Evolutionary conservation across 2,888 invertebrate genomes (phyloP).

Genomic region (Sinodicranocentrus sp.): DNA sequence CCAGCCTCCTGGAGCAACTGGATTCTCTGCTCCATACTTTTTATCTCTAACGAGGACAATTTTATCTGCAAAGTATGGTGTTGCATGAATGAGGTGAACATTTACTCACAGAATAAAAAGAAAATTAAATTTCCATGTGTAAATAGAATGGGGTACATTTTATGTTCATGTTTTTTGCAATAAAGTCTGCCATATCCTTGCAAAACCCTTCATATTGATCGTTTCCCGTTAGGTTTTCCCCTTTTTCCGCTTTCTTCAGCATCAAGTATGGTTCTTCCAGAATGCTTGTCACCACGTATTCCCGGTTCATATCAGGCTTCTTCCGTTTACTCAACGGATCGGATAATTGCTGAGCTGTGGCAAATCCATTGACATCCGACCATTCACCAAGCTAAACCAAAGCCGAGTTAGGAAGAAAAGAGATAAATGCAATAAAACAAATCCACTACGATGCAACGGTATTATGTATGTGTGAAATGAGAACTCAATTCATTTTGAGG

Average conservation of each 20-base stretch:
- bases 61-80: constrained; percentile 84
- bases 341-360: constrained; percentile 66
- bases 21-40: constrained; percentile 89
- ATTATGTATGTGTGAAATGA: constrained; percentile 14
- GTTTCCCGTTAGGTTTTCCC: constrained; percentile 84
- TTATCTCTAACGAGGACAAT: constrained; percentile 91
- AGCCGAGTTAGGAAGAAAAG: neutral
- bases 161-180: constrained; percentile 86
- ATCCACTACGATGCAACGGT: neutral
- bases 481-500: constrained; percentile 61
- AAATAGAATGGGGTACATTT: constrained; percentile 84
- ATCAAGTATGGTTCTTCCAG: constrained; percentile 94
- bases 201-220: constrained; percentile 89
- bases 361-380: constrained; percentile 72
- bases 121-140: no score
- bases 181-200: constrained; percentile 85
- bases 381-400: constrained; percentile 70
- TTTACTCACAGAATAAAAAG: neutral
- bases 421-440: constrained; percentile 25
- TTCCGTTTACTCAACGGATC: constrained; percentile 57
- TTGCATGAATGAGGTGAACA: neutral
- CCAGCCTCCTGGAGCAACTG: constrained; percentile 86
- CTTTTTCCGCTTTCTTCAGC: constrained; percentile 84
- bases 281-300: constrained; percentile 92
- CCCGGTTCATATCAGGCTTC: constrained; percentile 86